These are phyloP conservation scores for Cricetomys ansorgei DNA, from an alignment of 2,113 vertebrate species.

Conservation along the genomic window DNA sequence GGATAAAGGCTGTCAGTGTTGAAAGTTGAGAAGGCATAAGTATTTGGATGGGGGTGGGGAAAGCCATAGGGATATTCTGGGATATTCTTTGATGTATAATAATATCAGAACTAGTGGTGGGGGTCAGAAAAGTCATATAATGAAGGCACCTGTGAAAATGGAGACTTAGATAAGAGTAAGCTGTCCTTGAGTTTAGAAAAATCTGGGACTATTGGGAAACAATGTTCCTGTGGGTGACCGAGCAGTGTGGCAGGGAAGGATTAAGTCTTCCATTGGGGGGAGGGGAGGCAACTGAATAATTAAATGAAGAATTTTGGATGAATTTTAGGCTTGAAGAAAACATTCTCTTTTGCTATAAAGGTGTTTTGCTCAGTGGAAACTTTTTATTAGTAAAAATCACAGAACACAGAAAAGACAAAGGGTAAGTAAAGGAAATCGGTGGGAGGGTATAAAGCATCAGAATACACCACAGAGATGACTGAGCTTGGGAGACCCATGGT, in stretches of 20 bases:
- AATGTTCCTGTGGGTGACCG: not conserved
- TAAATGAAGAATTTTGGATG: not conserved
- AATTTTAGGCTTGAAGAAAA: not conserved
- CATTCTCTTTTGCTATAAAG: not conserved
- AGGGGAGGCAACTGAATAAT: not conserved
- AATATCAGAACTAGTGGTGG: not conserved
- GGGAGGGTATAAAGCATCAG: not conserved
- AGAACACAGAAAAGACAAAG: not conserved
- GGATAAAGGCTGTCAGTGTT: not conserved
- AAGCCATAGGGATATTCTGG: not conserved
- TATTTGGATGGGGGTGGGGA: not conserved
- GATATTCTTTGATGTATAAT: not conserved
- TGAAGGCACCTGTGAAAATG: not conserved
- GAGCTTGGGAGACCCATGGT: not conserved
- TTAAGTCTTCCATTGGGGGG: not conserved
- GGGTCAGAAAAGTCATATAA: not conserved
- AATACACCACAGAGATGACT: accelerated
- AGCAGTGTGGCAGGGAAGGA: not conserved
- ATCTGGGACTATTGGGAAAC: not conserved
- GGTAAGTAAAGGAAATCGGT: not conserved
- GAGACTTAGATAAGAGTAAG: not conserved
- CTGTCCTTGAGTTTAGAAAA: not conserved
- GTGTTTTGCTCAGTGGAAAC: not conserved
- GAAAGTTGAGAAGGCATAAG: not conserved
- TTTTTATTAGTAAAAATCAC: constrained; percentile 12